Percentiles rank a stretch among this genome's conserved stretches.
These are phyloP conservation scores for Smittia aterrima DNA, from an alignment of 2,888 invertebrate species.

Conservation along the genomic window DNA sequence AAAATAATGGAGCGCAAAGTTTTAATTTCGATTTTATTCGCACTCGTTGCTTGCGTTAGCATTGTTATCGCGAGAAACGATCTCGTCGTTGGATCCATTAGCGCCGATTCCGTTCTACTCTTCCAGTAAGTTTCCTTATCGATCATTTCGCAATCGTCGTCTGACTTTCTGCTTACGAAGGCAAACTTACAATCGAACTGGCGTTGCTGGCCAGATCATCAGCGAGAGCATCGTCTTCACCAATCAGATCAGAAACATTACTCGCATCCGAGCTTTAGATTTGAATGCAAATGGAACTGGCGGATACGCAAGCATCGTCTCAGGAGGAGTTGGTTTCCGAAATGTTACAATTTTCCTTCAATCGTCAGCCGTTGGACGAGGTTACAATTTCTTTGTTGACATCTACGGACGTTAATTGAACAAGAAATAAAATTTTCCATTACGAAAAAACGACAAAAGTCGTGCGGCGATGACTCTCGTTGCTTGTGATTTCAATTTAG, in stretches of 20 bases:
- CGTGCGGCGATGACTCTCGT: not conserved
- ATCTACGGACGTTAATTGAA: conserved; percentile 34
- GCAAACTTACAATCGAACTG: conserved; percentile 28
- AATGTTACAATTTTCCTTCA: conserved; percentile 34
- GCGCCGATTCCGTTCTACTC: not conserved
- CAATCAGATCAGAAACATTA: conserved; percentile 20
- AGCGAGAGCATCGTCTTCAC: not conserved
- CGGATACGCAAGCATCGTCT: conserved; percentile 35
- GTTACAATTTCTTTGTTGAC: conserved; percentile 38
- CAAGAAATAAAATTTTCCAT: conserved; percentile 9
- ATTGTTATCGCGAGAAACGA: conserved; percentile 6
- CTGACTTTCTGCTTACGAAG: not conserved
- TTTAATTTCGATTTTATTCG: not conserved
- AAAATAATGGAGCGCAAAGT: conserved; percentile 11
- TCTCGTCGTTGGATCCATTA: conserved; percentile 30
- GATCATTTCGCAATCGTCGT: not conserved
- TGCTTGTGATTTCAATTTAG: not conserved
- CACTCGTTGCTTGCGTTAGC: not conserved
- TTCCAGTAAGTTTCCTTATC: conserved; percentile 29
- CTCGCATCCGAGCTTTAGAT: conserved; percentile 37
- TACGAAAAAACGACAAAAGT: not conserved
- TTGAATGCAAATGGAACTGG: conserved; percentile 32
- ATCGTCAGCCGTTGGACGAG: conserved; percentile 36
- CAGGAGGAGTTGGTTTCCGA: conserved; percentile 40
- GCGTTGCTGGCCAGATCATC: conserved; percentile 15